Evolutionary conservation across 2,888 invertebrate species (phyloP).

Genomic region (Sphaeridia pumilis): DNA sequence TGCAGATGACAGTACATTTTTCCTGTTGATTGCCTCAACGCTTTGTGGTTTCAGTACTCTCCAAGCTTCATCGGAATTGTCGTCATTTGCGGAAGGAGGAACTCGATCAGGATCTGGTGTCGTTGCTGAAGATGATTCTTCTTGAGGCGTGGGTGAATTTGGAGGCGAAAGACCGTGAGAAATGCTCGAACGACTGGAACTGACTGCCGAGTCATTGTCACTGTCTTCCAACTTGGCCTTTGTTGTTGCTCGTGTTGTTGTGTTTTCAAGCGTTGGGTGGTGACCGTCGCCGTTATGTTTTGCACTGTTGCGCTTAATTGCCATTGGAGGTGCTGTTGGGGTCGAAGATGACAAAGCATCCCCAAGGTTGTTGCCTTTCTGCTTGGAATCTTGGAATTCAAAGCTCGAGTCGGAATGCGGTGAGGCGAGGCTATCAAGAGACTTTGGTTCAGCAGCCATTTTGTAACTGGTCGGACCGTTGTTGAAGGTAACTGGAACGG

Average conservation of each 20-base stretch:
- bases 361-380: no score
- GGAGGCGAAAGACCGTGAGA: slow-evolving; percentile 64
- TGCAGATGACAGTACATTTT: slow-evolving; percentile 75
- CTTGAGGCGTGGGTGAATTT: slow-evolving; percentile 55
- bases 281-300: neutral
- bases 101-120: slow-evolving; percentile 30
- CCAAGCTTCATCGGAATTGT: slow-evolving; percentile 30
- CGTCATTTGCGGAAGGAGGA: no score
- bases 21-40: slow-evolving; percentile 70
- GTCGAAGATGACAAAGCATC: no score
- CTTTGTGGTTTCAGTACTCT: slow-evolving; percentile 65
- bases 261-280: neutral
- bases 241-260: neutral
- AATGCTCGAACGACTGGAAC: slow-evolving; percentile 67
- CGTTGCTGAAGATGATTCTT: slow-evolving; percentile 37
- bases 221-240: slow-evolving; percentile 48
- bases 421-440: slow-evolving; percentile 49
- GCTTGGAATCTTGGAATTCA: slow-evolving; percentile 39
- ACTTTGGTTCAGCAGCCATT: slow-evolving; percentile 41
- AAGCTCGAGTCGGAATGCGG: slow-evolving; percentile 50
- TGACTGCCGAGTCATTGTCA: slow-evolving; percentile 79
- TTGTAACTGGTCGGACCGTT: slow-evolving; percentile 10
- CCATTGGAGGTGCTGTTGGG: neutral
- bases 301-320: neutral
- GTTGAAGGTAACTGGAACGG: slow-evolving; percentile 13